Conservation (phyloP, 2,797 vertebrate species). For the Phylloscopus collybita region DNA sequence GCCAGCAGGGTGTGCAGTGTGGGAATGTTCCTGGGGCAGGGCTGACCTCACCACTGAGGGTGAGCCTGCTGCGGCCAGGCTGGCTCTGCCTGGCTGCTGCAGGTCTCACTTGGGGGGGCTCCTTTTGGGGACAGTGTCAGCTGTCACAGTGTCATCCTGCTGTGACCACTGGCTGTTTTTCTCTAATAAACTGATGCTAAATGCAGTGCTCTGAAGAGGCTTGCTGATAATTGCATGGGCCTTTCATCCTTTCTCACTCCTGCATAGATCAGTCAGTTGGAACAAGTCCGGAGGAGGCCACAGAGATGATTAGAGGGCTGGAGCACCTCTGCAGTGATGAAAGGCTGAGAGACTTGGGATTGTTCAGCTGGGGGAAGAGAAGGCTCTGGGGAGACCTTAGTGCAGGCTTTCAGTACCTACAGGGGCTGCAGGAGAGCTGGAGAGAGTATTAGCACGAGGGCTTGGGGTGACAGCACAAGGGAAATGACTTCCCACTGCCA, state of each 20-base stretch:
- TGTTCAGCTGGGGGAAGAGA: not conserved
- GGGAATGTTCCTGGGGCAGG: not conserved
- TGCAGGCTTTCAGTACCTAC: not conserved
- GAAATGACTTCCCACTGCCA: not conserved
- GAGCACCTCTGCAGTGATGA: not conserved
- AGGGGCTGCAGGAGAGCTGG: not conserved
- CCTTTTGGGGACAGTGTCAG: not conserved
- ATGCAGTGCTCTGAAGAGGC: not conserved
- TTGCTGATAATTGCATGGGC: not conserved
- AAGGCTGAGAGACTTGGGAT: not conserved
- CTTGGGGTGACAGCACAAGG: not conserved
- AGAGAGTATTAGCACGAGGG: too few species aligned
- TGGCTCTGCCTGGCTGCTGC: not conserved
- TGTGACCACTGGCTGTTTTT: not conserved
- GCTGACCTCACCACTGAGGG: not conserved
- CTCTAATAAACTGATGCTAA: not conserved
- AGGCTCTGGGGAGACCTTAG: not conserved
- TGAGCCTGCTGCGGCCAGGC: fast-evolving
- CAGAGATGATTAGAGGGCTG: not conserved
- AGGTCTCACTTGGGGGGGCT: not conserved
- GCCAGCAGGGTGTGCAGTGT: not conserved
- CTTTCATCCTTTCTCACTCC: not conserved
- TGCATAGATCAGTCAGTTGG: not conserved
- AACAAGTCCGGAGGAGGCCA: not conserved
- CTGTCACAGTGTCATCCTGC: not conserved